Evolutionary conservation across 2,888 invertebrate genomes (phyloP).

Genomic region (Scotopteryx bipunctaria): DNA sequence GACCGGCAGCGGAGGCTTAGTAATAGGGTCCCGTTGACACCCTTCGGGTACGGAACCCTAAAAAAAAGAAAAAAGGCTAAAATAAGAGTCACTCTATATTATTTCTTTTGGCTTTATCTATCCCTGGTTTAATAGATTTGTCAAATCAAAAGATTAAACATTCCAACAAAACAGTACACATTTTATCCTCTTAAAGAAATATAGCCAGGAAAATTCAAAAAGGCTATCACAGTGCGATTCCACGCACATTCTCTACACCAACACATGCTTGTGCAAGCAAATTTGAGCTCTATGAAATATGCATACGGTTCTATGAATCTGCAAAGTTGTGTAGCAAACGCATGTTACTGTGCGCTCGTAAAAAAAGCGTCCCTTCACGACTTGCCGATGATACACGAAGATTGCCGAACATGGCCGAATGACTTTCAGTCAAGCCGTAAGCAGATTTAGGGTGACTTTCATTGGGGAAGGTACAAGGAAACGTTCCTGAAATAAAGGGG

Average conservation of each 20-base stretch:
- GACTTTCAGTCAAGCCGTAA: slow-evolving; percentile 40
- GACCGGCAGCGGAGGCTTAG: no score
- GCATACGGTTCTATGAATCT: slow-evolving; percentile 29
- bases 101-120: neutral
- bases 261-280: slow-evolving; percentile 32
- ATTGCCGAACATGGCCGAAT: slow-evolving; percentile 58
- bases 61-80: neutral
- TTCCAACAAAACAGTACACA: slow-evolving; percentile 45
- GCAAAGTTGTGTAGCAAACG: slow-evolving; percentile 35
- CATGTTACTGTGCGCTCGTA: slow-evolving; percentile 61
- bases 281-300: slow-evolving; percentile 42
- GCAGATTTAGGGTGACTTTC: slow-evolving; percentile 37
- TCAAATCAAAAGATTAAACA: slow-evolving; percentile 18
- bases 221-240: slow-evolving; percentile 67
- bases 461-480: slow-evolving; percentile 22
- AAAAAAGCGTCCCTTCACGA: slow-evolving; percentile 67
- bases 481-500: slow-evolving; percentile 5
- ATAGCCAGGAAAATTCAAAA: slow-evolving; percentile 69
- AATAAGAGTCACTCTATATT: neutral
- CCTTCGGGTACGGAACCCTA: no score
- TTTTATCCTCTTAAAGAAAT: slow-evolving; percentile 67
- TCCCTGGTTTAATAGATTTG: slow-evolving; percentile 26
- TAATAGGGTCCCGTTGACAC: no score
- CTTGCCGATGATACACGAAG: slow-evolving; percentile 63
- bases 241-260: slow-evolving; percentile 37